Evolutionary conservation across 2,888 invertebrate genomes (phyloP).

Genomic region (Mesorhabditis sp.): DNA sequence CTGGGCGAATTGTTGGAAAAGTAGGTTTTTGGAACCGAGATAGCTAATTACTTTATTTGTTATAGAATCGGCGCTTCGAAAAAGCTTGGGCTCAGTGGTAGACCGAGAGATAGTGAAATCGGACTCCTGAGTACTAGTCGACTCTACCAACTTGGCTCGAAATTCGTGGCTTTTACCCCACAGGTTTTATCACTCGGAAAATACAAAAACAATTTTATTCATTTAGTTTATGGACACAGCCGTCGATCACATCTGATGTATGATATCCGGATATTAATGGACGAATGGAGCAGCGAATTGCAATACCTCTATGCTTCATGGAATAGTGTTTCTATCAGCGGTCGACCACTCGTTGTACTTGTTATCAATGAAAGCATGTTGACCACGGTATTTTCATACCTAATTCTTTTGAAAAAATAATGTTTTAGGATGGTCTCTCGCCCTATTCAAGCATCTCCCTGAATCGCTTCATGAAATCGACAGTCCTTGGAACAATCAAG

Average conservation of each 20-base stretch:
- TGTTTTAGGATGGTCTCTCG: constrained; percentile 36
- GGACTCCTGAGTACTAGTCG: constrained; percentile 97
- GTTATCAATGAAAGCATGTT: constrained; percentile 71
- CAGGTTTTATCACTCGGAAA: constrained; percentile 73
- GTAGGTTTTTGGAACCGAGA: constrained; percentile 63
- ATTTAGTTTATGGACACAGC: too few species aligned
- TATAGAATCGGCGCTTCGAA: constrained; percentile 69
- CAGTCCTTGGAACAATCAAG: constrained; percentile 91
- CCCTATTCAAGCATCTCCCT: constrained; percentile 37
- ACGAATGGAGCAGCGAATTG: constrained; percentile 62
- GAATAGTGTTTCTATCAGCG: constrained; percentile 94
- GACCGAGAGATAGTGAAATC: constrained; percentile 84
- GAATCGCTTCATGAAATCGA: constrained; percentile 43
- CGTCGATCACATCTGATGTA: constrained; percentile 96
- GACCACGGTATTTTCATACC: constrained; percentile 37
- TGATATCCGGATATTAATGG: constrained; percentile 94
- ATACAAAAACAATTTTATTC: not conserved
- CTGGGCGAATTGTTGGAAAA: constrained; percentile 90
- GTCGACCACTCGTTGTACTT: constrained; percentile 87
- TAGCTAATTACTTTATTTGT: not conserved
- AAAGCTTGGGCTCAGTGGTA: constrained; percentile 86
- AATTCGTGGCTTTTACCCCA: constrained; percentile 95
- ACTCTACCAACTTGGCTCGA: constrained; percentile 87
- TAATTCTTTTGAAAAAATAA: too few species aligned
- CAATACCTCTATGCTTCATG: constrained; percentile 75